Evolutionary conservation across 1,140 invertebrate genomes (phyloP).

Genomic region (Euwallacea similis): DNA sequence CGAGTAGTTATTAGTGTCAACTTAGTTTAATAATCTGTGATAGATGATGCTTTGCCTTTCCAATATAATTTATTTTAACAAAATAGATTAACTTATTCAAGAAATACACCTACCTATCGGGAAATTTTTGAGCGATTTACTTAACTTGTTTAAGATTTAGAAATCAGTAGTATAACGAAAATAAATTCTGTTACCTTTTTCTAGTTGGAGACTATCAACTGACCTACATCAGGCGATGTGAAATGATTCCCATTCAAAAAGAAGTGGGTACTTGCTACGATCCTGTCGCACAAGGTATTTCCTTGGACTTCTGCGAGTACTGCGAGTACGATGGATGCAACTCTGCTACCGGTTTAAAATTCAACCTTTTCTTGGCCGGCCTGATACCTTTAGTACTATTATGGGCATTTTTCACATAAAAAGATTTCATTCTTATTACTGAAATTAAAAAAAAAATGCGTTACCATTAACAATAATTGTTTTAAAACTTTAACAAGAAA

Average conservation of each 20-base stretch:
- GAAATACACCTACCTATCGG: too few relatives aligned
- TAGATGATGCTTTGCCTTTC: too few relatives aligned
- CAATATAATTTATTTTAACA: too few relatives aligned
- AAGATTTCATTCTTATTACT: too few relatives aligned
- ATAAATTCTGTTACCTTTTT: conserved; percentile 10
- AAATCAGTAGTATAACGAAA: too few relatives aligned
- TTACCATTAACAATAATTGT: neutral
- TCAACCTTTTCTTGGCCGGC: conserved; percentile 34
- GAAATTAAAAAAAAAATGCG: too few relatives aligned
- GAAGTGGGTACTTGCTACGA: conserved; percentile 57
- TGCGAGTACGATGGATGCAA: conserved; percentile 52
- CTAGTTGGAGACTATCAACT: conserved; percentile 36
- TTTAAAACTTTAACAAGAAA: neutral
- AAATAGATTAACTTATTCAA: too few relatives aligned
- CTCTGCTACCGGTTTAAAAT: conserved; percentile 38
- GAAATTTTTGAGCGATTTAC: too few relatives aligned
- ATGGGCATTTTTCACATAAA: conserved; percentile 12
- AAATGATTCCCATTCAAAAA: conserved; percentile 60
- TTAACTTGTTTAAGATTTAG: too few relatives aligned
- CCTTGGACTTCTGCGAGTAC: conserved; percentile 57
- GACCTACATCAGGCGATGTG: conserved; percentile 54
- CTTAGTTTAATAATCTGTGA: too few relatives aligned
- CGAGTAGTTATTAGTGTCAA: too few relatives aligned
- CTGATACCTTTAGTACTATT: conserved; percentile 33
- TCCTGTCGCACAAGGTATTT: conserved; percentile 55